Evolutionary conservation across 2,113 vertebrate species (phyloP).

Genomic region (Gymnogyps californianus): DNA sequence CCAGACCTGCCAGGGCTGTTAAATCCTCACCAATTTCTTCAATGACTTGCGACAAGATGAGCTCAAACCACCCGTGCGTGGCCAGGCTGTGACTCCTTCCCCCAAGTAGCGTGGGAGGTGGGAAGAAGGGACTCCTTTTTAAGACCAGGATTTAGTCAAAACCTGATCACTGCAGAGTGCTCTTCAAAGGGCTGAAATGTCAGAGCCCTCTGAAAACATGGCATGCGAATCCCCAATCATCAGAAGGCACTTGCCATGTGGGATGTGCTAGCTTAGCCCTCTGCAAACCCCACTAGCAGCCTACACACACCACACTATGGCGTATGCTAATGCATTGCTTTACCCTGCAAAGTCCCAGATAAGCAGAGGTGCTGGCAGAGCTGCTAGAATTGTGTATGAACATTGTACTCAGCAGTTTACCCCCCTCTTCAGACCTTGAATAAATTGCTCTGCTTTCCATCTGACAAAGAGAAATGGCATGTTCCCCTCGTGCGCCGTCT

Average conservation of each 20-base stretch:
- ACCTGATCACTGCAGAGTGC: accelerated
- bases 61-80: accelerated
- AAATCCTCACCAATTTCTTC: not conserved
- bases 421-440: not conserved
- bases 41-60: not conserved
- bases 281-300: not conserved
- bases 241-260: not conserved
- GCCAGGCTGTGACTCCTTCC: not conserved
- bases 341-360: not conserved
- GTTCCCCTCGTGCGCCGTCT: accelerated
- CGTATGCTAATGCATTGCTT: not conserved
- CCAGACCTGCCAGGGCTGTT: not conserved
- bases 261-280: not conserved
- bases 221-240: not conserved
- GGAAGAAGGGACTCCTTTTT: not conserved
- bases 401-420: not conserved
- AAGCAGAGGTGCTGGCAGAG: not conserved
- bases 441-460: not conserved
- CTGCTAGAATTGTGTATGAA: not conserved
- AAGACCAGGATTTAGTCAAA: not conserved
- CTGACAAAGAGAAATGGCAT: not conserved
- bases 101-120: not conserved
- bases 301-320: accelerated
- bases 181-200: not conserved
- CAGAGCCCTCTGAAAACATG: not conserved